These are phyloP conservation scores for Lithophane ornitopus DNA, from an alignment of 2,888 invertebrate genomes.

Conservation along the genomic window DNA sequence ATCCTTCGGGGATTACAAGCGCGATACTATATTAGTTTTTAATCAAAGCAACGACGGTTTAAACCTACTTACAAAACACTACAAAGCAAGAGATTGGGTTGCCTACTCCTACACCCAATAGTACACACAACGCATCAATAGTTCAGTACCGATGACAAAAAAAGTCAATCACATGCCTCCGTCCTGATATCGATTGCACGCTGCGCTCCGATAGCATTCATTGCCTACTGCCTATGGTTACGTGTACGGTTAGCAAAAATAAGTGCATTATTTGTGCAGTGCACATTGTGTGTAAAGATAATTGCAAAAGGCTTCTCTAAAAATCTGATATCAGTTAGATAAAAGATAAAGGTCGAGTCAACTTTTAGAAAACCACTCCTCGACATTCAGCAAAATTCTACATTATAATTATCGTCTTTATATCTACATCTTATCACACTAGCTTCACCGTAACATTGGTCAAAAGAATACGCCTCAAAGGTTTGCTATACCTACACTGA, in stretches of 20 bases:
- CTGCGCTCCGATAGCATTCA: slow-evolving; percentile 54
- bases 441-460: not conserved
- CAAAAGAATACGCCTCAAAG: not conserved
- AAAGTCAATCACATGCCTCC: slow-evolving; percentile 52
- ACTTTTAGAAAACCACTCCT: not conserved
- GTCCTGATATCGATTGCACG: slow-evolving; percentile 55
- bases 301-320: not conserved
- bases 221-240: slow-evolving; percentile 22
- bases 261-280: not conserved
- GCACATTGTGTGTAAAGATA: not conserved
- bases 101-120: not conserved
- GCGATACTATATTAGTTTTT: not conserved
- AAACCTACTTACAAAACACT: slow-evolving; percentile 5
- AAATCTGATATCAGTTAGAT: too few species aligned
- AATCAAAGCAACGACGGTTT: not conserved
- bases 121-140: slow-evolving; percentile 13
- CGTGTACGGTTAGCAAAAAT: slow-evolving; percentile 37
- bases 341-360: not conserved
- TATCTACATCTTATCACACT: too few species aligned
- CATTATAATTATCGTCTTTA: not conserved
- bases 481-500: not conserved
- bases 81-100: not conserved
- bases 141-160: slow-evolving; percentile 45
- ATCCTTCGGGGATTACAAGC: too few species aligned
- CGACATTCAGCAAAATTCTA: not conserved